phyloP scores from a whole-genome alignment of 1,140 invertebrate genomes.

The Uloborus diversus region DNA sequence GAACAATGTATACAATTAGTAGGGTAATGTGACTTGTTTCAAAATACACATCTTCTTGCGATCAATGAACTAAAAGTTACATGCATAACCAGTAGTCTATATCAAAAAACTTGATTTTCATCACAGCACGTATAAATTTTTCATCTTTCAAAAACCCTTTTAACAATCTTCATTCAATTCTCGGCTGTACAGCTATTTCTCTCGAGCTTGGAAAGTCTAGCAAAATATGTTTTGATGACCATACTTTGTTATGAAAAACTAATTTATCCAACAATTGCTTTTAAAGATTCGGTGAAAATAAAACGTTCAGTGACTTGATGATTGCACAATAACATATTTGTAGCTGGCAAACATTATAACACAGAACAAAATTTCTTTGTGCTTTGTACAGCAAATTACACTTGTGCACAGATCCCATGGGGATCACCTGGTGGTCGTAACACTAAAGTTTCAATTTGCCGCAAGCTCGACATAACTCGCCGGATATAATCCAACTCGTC shows the following conservation, averaged over 20 bases:
- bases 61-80: no score
- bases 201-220: background rate
- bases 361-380: constrained; percentile 35
- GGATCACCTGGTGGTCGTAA: background rate
- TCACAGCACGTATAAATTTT: background rate
- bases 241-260: background rate
- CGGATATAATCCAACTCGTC: constrained; percentile 86
- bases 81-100: no score
- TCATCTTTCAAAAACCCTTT: background rate
- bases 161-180: background rate
- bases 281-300: background rate
- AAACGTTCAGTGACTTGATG: constrained; percentile 22
- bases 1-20: no score
- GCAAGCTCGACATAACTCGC: constrained; percentile 92
- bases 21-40: no score
- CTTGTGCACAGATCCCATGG: constrained; percentile 25
- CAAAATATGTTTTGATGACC: background rate
- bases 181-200: background rate
- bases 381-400: constrained; percentile 51
- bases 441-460: constrained; percentile 10
- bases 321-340: constrained; percentile 29
- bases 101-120: background rate
- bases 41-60: no score
- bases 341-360: constrained; percentile 29
- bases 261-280: background rate